Base-by-base conservation (phyloP, 2,888 invertebrate genomes). In the Zelleria hepariella region DNA sequence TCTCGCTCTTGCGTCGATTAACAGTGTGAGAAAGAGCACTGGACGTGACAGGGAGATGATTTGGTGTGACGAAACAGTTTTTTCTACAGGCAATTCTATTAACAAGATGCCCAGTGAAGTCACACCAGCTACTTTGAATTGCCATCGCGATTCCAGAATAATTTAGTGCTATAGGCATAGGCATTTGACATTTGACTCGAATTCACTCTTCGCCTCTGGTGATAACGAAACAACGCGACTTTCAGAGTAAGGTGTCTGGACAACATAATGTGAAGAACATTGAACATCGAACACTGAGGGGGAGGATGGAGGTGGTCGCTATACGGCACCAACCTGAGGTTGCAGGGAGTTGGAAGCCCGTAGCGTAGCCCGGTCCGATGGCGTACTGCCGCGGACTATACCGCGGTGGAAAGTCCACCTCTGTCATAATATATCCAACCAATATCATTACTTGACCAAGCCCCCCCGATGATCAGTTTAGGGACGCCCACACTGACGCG, bases 361-460 rank as follows among this genome's bases (percentile, higher is more conserved):
- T 63, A 73, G 82, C 67, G 88, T 72, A 68, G 86, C 83, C 73
- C 86, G 89, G 73, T 86, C 78, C 70, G 90, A 88, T 66, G 90
- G 87, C 68, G 90, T 86, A 77, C 90, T 90, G 80, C 91, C 93
- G 82, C 94, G 93, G 76, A 93, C 92, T 80, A 94, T 92, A 89
- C 94, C 94, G 78, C 93, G 93, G 86, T 94, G 93, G 89, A 93
- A 91, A 86, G 93, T 93, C 94, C 94, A 94, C 92, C 93, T 94
- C 94, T 94, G 92, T 78, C 75, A 77, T n/a, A n/a, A n/a, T 78
- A 80, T 75, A 73, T 75, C 32, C 32, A 42, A 42, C 15, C 32
- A 42, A 42, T 15, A 42, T 42, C 10, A 42, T 42, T 42, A 42
- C 32, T 42, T 42, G 32, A 42, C 32, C 32, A 15, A 15, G 32